Evolutionary conservation across 2,797 vertebrate species (phyloP).

Genomic region (Halcyon badia): DNA sequence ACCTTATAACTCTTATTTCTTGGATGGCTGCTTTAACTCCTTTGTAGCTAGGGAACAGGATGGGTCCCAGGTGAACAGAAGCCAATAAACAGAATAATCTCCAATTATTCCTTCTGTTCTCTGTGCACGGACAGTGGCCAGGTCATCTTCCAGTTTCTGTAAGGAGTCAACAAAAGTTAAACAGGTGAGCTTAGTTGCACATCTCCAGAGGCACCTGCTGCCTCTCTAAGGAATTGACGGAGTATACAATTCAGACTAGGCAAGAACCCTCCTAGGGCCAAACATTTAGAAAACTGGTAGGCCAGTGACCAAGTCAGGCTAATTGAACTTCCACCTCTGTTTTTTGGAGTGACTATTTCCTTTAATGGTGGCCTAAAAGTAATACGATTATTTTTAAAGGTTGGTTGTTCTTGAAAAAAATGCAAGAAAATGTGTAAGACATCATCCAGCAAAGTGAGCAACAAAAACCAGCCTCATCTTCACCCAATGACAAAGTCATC

Average conservation of each 20-base stretch:
- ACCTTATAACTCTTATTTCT: neutral
- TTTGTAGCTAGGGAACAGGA: neutral
- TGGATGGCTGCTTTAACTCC: neutral
- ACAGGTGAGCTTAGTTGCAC: neutral
- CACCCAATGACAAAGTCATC: neutral
- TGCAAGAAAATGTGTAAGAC: neutral
- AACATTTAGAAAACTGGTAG: neutral
- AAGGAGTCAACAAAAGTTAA: neutral
- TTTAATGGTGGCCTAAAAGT: neutral
- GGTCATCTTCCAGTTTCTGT: neutral
- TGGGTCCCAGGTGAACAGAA: neutral
- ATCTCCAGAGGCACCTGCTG: neutral
- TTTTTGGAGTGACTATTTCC: neutral
- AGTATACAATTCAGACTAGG: neutral
- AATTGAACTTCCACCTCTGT: neutral
- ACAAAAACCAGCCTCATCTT: neutral
- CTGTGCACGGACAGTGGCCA: neutral
- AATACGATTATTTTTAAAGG: neutral
- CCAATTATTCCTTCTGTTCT: neutral
- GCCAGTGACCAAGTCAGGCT: neutral
- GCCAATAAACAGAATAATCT: too few relatives aligned
- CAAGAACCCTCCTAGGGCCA: neutral
- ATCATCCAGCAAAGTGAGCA: neutral
- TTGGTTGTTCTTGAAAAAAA: neutral
- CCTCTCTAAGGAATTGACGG: neutral